Conservation (phyloP, 2,113 vertebrate species). For the Phodopus roborovskii region DNA sequence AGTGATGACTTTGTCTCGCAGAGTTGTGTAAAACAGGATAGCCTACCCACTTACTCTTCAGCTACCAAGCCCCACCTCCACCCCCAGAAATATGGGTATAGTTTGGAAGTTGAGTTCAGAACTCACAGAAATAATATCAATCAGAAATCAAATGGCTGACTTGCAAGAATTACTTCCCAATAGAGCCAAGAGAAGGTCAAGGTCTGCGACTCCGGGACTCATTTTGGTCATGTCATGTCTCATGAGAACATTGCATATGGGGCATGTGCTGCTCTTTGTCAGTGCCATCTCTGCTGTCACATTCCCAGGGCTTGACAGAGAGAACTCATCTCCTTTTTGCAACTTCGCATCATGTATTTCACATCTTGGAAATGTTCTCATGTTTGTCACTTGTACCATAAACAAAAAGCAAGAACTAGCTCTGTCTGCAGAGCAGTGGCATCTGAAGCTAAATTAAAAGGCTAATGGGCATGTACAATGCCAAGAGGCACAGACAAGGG, state of each 20-base stretch:
- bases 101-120: not conserved
- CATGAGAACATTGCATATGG: not conserved
- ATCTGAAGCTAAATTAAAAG: slow-evolving; percentile 64
- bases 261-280: not conserved
- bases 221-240: not conserved
- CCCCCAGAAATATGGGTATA: not conserved
- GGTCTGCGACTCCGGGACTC: not conserved
- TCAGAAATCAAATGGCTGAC: not conserved
- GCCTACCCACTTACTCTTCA: not conserved
- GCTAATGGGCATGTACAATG: not conserved
- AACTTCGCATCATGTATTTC: slow-evolving; percentile 22
- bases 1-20: not conserved
- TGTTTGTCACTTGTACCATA: slow-evolving; percentile 44
- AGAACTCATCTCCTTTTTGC: slow-evolving; percentile 57
- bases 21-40: not conserved
- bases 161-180: not conserved
- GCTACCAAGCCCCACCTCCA: not conserved
- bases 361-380: slow-evolving; percentile 58
- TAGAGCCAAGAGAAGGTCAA: not conserved
- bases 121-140: not conserved
- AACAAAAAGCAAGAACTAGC: slow-evolving; percentile 72
- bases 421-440: slow-evolving; percentile 50
- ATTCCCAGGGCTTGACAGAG: slow-evolving; percentile 37
- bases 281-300: slow-evolving; percentile 1
- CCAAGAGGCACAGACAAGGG: not conserved